These are phyloP conservation scores for Steinernema hermaphroditum DNA, from an alignment of 2,888 invertebrate genomes.

Conservation along the genomic window DNA sequence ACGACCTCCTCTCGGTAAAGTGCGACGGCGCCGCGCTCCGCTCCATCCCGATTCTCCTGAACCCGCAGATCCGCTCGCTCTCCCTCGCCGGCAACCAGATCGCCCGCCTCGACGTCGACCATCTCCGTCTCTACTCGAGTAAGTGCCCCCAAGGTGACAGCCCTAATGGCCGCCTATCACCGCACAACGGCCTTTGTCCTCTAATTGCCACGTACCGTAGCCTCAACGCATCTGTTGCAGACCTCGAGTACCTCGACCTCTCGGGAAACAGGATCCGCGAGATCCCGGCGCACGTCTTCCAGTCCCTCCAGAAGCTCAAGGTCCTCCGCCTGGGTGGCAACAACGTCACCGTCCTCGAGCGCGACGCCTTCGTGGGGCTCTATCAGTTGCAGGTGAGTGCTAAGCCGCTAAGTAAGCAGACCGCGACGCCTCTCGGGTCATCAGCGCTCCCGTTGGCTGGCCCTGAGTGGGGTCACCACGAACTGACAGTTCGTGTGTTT, in stretches of 20 bases:
- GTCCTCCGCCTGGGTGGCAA: slow-evolving; percentile 35
- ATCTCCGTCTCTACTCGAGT: slow-evolving; percentile 32
- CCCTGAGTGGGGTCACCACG: slow-evolving; percentile 12
- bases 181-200: too few relatives aligned
- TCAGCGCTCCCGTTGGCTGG: too few relatives aligned
- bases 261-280: slow-evolving; percentile 32
- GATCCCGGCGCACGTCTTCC: slow-evolving; percentile 38
- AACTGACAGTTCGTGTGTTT: slow-evolving; percentile 9
- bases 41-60: slow-evolving; percentile 39
- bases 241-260: slow-evolving; percentile 38
- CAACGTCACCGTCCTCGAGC: slow-evolving; percentile 28
- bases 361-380: slow-evolving; percentile 22
- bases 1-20: slow-evolving; percentile 15
- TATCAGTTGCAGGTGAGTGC: slow-evolving; percentile 30
- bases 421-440: not conserved
- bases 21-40: slow-evolving; percentile 36
- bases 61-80: slow-evolving; percentile 35
- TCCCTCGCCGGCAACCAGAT: slow-evolving; percentile 36
- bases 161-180: not conserved
- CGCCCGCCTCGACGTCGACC: slow-evolving; percentile 30
- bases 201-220: not conserved
- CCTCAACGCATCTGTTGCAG: slow-evolving; percentile 13
- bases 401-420: slow-evolving; percentile 8
- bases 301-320: slow-evolving; percentile 31
- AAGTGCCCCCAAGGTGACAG: not conserved